Base-by-base conservation (phyloP, 2,113 vertebrate genomes). In the Perca flavescens region DNA sequence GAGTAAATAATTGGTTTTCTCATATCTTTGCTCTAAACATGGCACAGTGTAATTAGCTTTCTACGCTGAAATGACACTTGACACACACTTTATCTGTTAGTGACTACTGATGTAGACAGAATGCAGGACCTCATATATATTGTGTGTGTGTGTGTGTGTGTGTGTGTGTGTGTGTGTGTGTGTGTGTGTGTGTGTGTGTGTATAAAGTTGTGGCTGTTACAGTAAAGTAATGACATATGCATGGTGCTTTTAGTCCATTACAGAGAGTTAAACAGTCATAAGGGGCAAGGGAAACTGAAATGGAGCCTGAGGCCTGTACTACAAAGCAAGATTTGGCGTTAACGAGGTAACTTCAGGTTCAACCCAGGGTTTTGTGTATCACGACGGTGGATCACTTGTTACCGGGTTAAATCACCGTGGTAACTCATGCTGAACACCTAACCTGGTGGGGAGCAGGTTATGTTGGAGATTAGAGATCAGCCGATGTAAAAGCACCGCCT, bases 1-100 rank as follows among this genome's bases (percentile, higher is more conserved):
- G 58, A 69, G 54, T 66, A 68, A 90, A 85, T 89, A 94, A 92
- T 93, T 90, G 84, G 67, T 87, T 92, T 93, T 90, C 80, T 86
- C 34, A 78, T 85, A 90, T 88, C 86, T 64, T 14, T 19, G 46
- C 75, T 72, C 61, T 74, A 80, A 91, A 91, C 66, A 76, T 34
- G 63, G 80, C 43, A 49, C 52, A 25, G 36, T 57, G 80, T 86
- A 92, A 93, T 92, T 89, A 88, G 81, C 70, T 89, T 83, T 72
- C 50, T 46, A 54, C 15, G 46, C 74, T 88, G 84, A 83, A 90
- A 86, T 67, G 76, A 71, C 67, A 63, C 64, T 78, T 80, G 49
- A 70, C 34, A 70, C 47, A 53, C 50, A 76, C 0, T 43, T 58
- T 77, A 47, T 79, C 64, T 64, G 82, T 60, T 76, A 46, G 74